phyloP scores from a whole-genome alignment of 2,888 invertebrate genomes.

The Troilus luridus region DNA sequence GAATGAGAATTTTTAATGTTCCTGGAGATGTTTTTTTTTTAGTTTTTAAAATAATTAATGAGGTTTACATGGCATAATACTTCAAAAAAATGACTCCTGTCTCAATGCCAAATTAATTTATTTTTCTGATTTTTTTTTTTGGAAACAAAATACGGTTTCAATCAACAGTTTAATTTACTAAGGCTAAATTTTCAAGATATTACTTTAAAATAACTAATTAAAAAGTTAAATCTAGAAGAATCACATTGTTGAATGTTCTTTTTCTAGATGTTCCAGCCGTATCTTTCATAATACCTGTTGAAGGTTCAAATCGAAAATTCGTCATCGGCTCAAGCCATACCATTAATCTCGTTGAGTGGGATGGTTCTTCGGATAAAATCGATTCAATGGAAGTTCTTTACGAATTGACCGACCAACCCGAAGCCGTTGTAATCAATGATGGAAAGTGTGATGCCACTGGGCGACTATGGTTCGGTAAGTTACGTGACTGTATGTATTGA shows the following conservation, averaged over 20 bases:
- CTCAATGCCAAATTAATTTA: no score
- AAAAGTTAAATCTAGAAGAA: background rate
- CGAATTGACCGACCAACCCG: conserved; percentile 72
- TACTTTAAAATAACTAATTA: background rate
- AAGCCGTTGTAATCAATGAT: conserved; percentile 80
- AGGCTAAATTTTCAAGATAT: background rate
- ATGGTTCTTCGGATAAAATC: conserved; percentile 72
- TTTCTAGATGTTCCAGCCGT: conserved; percentile 57
- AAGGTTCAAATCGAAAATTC: conserved; percentile 72
- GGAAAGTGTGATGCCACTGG: conserved; percentile 84
- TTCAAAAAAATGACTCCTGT: no score
- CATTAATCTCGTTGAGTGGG: conserved; percentile 77
- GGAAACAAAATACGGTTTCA: no score
- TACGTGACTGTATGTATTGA: background rate
- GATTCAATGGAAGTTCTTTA: conserved; percentile 72
- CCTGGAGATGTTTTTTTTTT: no score
- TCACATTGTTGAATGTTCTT: background rate
- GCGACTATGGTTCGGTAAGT: conserved; percentile 79
- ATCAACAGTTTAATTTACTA: background rate
- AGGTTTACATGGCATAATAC: no score
- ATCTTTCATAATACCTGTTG: conserved; percentile 65
- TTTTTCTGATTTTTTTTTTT: no score
- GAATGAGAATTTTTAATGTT: no score
- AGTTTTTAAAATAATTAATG: no score
- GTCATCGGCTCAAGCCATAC: conserved; percentile 76